Base-by-base conservation (phyloP, 2,888 invertebrate species). In the Volucella bombylans region DNA sequence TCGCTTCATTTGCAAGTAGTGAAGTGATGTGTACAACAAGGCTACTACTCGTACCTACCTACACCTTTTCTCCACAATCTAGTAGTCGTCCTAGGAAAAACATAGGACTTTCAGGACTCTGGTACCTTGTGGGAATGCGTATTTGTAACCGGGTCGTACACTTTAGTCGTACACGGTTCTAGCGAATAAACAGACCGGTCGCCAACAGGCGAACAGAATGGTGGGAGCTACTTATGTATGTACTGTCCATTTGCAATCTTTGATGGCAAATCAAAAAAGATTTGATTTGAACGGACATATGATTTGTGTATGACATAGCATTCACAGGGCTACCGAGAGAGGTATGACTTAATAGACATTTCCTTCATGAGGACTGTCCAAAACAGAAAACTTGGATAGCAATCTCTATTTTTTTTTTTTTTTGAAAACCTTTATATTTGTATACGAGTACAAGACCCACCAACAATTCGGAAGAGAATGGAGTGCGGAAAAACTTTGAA, bases 1-100 rank as follows among this genome's bases (percentile, higher is more conserved):
- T 85, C 81, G 85, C 81, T 85, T 85, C 85, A 85, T 85, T 85
- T 85, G 80, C 81, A 85, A 85, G 85, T 76, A 68, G 68, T 55
- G 31, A 39, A 69, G 41, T 38, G 52, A 18, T 43, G 54, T 31
- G 18, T 57, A 47, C 47, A 52, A 45, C 14, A n/a, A 14, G 49
- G 12, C 49, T n/a, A 14, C 12, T n/a, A 8, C 15, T 43, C n/a
- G n/a, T n/a, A 43, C 43, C 18, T 4, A 1, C n/a, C 45, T 6
- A 31, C 31, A 31, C 31, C 18, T 8, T 38, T 61, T 41, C 57
- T 49, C 12, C 23, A 62, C 62, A 62, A 49, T 65, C 50, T 50
- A 54, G 59, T 41, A 61, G 80, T 59, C 47, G 69, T 31, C 31
- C 31, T 31, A 31, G 31, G 6, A 31, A 31, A n/a, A n/a, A n/a